Base-by-base conservation (phyloP, 2,888 invertebrate genomes). In the Scelioninae gen. 2 region DNA sequence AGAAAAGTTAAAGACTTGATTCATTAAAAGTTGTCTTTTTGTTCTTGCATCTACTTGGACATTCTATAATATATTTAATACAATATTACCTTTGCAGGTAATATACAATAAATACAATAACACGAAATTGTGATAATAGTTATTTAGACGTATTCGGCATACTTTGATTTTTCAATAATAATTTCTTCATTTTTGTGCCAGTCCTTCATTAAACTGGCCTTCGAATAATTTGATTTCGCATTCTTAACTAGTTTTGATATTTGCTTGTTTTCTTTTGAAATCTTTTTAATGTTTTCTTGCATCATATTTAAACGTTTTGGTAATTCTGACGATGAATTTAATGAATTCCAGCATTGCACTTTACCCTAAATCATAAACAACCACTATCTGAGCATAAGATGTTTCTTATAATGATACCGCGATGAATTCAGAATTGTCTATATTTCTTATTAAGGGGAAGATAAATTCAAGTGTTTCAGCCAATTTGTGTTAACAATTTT, bases 281-380 rank as follows among this genome's bases (percentile, higher is more conserved):
- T 73, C 18, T 11, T 33, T 39, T 60, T 55, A n/a, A 72, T 73
- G 5, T 43, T 57, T 22, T 19, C 43, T 9, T 35, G 0, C 5
- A 35, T 16, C 10, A 68, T 68, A 10, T 71, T 52, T 2, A 69
- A 45, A 16, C 52, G 1, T 15, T 13, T 15, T 0, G 77, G 46
- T 25, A 45, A 60, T 31, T 60, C 64, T 43, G 58, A 52, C 15
- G 35, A 15, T 16, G 58, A 35, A 31, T 37, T 39, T 33, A 43
- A 13, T 5, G 55, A 45, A 28, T 77, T 81, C 84, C 83, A 84
- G 43, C 83, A 84, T 35, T 84, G 80, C 0, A 80, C 72, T 50
- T 70, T 73, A 39, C 81, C 81, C 85, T 85, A 60, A 73, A 13
- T 57, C 25, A 46, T n/a, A n/a, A n/a, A n/a, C n/a, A n/a, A n/a